Evolutionary conservation across 2,888 invertebrate species (phyloP), one percentile per base, ranked within the genome.

Genomic region (Teinopalpus imperialis): DNA sequence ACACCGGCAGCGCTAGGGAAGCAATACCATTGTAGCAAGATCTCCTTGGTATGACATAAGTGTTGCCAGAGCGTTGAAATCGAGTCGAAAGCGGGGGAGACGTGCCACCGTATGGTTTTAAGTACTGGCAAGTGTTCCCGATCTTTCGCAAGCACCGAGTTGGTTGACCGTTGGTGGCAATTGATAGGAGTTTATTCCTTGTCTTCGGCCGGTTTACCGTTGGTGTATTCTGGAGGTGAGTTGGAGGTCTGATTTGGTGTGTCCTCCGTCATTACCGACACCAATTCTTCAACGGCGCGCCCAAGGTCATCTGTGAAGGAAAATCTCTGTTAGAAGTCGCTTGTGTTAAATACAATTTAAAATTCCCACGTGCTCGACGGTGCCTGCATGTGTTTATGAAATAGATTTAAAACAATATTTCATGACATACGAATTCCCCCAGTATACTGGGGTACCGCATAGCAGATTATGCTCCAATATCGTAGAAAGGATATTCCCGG

Each of bases 261-360:
- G 59, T 91, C 92, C 69, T 97, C 96, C 69, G 96, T 95, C 92
- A 97, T 97, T 40, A 95, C 96, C 31, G 95, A 95, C 54, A 97
- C 97, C 66, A 97, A 89, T 69, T 95, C 94, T 67, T 96, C 95
- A 59, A 97, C 95, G 48, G 96, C 97, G 78, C 94, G 93, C 46
- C 95, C 95, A 56, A 97, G 90, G 81, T 97, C 95, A 74, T 94
- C 95, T 93, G 89, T 34, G 85, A 88, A 59, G 10, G 6, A 10
- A 34, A 4, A 23, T 7, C 2, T 23, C 6, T 24, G 6, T 24
- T 24, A 24, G 2, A 24, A 24, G 24, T 24, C 7, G n/a, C n/a
- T n/a, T n/a, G n/a, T n/a, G n/a, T n/a, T n/a, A n/a, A n/a, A n/a
- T n/a, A n/a, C n/a, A n/a, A n/a, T n/a, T n/a, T n/a, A n/a, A n/a